These are phyloP conservation scores for Euthynnus affinis DNA, from an alignment of 2,797 vertebrate genomes.

Conservation along the genomic window DNA sequence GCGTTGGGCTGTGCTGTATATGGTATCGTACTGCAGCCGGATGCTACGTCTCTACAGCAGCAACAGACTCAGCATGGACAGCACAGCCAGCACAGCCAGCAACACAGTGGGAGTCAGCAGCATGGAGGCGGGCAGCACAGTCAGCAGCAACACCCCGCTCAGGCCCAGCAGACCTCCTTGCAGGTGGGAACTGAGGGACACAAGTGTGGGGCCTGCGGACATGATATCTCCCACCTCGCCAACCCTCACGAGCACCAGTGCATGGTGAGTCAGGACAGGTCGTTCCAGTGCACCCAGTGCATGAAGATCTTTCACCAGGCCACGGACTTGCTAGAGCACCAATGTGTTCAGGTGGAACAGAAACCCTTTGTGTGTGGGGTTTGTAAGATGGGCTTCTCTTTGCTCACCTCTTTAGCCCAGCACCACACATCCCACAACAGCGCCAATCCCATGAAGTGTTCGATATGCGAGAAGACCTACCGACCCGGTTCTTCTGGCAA, in stretches of 20 bases:
- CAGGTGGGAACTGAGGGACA: constrained; percentile 88
- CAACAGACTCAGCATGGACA: constrained; percentile 84
- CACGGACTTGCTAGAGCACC: constrained; percentile 96
- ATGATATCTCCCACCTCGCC: constrained; percentile 93
- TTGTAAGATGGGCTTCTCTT: constrained; percentile 99
- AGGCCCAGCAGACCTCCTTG: constrained; percentile 83
- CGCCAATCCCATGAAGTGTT: constrained; percentile 94
- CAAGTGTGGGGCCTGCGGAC: constrained; percentile 95
- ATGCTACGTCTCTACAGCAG: constrained; percentile 87
- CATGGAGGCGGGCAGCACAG: constrained; percentile 76
- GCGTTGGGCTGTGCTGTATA: constrained; percentile 95
- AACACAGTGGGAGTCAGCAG: constrained; percentile 74
- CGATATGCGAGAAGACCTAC: constrained; percentile 98
- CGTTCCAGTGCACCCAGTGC: constrained; percentile 99
- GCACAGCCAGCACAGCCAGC: constrained; percentile 77
- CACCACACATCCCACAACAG: constrained; percentile 96
- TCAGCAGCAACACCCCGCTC: constrained; percentile 79
- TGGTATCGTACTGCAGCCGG: constrained; percentile 95
- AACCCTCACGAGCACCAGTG: constrained; percentile 98
- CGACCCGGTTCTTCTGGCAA: constrained; percentile 87
- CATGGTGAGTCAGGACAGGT: constrained; percentile 94
- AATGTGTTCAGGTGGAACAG: constrained; percentile 98
- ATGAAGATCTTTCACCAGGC: constrained; percentile 99
- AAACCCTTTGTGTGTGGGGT: constrained; percentile 98
- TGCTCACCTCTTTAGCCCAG: constrained; percentile 95